These are phyloP conservation scores for Lampropteryx suffumata DNA, from an alignment of 2,888 invertebrate species.

Conservation along the genomic window DNA sequence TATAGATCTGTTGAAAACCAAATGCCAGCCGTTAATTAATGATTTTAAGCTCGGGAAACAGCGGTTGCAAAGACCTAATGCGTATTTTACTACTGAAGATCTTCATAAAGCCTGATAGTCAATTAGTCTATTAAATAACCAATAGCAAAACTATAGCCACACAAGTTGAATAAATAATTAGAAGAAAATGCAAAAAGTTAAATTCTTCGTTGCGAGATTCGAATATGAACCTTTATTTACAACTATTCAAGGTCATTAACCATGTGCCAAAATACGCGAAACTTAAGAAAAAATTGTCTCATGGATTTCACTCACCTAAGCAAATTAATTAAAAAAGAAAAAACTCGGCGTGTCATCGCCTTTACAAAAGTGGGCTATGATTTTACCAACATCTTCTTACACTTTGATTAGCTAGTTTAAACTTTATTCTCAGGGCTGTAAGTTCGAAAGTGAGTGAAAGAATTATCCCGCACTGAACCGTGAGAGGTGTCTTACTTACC, in stretches of 20 bases:
- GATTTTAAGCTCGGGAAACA: background rate
- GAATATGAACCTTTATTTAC: background rate
- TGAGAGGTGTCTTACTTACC: slow-evolving; percentile 51
- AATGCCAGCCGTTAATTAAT: background rate
- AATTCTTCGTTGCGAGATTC: no score
- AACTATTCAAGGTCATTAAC: slow-evolving; percentile 3
- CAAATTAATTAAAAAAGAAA: slow-evolving; percentile 65
- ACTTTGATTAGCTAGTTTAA: slow-evolving; percentile 13
- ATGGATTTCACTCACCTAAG: slow-evolving; percentile 64
- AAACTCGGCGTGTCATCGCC: slow-evolving; percentile 61
- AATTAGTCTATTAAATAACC: no score
- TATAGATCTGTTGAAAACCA: slow-evolving; percentile 1
- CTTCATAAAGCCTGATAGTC: background rate
- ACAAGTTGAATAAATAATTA: no score
- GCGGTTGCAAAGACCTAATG: background rate
- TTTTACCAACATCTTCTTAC: slow-evolving; percentile 29
- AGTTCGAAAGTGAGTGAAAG: slow-evolving; percentile 8
- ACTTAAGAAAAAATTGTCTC: slow-evolving; percentile 25
- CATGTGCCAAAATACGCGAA: slow-evolving; percentile 19
- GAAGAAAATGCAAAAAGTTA: no score
- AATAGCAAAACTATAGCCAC: no score
- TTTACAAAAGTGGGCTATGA: slow-evolving; percentile 61
- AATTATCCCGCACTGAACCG: slow-evolving; percentile 39
- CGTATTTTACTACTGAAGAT: background rate
- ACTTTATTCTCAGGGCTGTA: slow-evolving; percentile 7